Evolutionary conservation across 1,140 invertebrate genomes (phyloP).

Genomic region (Pseudomyrmex sp.): DNA sequence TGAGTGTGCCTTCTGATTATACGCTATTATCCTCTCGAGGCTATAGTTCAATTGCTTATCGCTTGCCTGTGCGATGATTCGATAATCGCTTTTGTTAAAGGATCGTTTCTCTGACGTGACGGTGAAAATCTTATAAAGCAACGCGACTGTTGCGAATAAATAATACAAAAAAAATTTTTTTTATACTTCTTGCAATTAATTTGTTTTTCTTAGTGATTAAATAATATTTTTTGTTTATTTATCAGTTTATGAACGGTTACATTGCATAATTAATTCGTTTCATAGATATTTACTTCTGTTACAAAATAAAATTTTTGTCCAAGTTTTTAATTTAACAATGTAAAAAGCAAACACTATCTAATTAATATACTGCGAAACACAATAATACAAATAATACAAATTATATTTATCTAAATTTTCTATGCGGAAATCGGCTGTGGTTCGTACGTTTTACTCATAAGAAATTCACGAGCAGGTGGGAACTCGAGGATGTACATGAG

Average conservation of each 20-base stretch:
- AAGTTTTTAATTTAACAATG: slow-evolving; percentile 16
- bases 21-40: slow-evolving; percentile 24
- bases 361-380: neutral
- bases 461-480: neutral
- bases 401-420: neutral
- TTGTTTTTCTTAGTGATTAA: neutral
- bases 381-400: neutral
- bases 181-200: neutral
- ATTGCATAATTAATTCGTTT: neutral
- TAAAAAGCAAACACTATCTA: neutral
- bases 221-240: slow-evolving; percentile 2
- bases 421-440: neutral
- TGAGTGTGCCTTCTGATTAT: slow-evolving; percentile 49
- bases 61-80: slow-evolving; percentile 8
- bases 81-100: slow-evolving; percentile 26
- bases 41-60: slow-evolving; percentile 6
- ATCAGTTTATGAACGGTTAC: neutral
- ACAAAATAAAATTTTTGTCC: neutral
- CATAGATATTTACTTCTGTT: neutral
- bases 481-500: neutral
- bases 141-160: neutral
- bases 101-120: neutral
- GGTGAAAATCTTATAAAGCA: neutral
- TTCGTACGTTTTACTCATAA: neutral
- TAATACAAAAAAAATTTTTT: neutral